phyloP scores from a whole-genome alignment of 2,797 vertebrate genomes.

The Podarcis siculus region DNA sequence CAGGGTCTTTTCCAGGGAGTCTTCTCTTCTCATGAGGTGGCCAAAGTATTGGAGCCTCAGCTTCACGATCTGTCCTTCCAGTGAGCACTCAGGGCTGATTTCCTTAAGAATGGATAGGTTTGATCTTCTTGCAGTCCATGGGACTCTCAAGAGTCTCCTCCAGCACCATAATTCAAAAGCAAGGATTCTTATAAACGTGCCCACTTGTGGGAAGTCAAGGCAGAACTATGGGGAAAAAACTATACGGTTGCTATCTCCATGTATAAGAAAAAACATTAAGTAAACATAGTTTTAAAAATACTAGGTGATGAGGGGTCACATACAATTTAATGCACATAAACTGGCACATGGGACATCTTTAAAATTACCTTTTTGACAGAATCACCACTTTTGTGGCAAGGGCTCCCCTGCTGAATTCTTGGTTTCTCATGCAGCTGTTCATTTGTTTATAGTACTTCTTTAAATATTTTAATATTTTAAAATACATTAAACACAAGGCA shows the following conservation, averaged over 20 bases:
- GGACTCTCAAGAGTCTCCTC: no score
- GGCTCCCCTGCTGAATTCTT: background rate
- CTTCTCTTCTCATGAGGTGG: no score
- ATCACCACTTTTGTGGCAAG: background rate
- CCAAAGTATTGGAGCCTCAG: no score
- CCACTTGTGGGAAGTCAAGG: slow-evolving; percentile 10
- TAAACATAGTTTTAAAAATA: background rate
- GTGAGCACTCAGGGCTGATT: no score
- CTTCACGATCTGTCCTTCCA: no score
- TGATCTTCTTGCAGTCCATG: no score
- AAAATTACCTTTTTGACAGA: background rate
- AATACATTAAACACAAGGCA: background rate
- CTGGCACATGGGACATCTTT: background rate
- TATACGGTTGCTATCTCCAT: background rate
- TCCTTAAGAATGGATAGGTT: no score
- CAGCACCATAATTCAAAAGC: no score
- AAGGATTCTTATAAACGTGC: background rate
- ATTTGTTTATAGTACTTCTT: background rate
- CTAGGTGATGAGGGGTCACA: background rate
- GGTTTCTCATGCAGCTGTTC: background rate
- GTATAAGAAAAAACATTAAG: background rate
- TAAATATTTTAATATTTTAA: background rate
- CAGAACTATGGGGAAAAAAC: background rate
- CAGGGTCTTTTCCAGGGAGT: no score
- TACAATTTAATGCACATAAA: background rate